These are phyloP conservation scores for Oligia strigilis DNA, from an alignment of 2,888 invertebrate genomes.

Conservation along the genomic window DNA sequence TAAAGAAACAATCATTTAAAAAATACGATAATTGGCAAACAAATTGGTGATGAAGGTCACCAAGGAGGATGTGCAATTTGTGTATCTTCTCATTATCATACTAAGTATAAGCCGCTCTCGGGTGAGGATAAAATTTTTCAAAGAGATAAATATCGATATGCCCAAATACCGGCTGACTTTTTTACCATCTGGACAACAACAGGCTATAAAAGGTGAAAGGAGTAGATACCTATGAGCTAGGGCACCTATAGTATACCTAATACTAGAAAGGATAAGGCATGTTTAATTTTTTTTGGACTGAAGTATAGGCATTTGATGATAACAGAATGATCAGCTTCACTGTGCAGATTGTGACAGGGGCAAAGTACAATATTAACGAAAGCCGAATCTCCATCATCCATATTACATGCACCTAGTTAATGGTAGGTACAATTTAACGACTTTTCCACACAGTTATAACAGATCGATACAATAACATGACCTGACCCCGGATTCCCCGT, in stretches of 20 bases:
- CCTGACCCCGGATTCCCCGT: slow-evolving; percentile 2
- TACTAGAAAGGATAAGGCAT: neutral
- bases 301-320: neutral
- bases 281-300: neutral
- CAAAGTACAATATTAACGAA: slow-evolving; percentile 37
- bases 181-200: too few species aligned
- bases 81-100: neutral
- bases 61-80: too few species aligned
- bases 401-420: slow-evolving; percentile 27
- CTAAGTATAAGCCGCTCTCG: too few species aligned
- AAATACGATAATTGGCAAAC: neutral
- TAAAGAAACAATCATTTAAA: neutral
- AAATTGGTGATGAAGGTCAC: neutral
- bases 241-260: too few species aligned
- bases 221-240: too few species aligned
- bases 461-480: slow-evolving; percentile 7
- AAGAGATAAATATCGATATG: neutral
- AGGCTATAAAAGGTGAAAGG: too few species aligned
- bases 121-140: neutral
- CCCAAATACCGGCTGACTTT: neutral
- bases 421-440: slow-evolving; percentile 25
- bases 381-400: slow-evolving; percentile 20
- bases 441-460: neutral
- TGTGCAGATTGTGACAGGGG: slow-evolving; percentile 25
- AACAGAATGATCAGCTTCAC: slow-evolving; percentile 3